phyloP scores from a whole-genome alignment of 2,888 invertebrate genomes.

The Ctena decussata region DNA sequence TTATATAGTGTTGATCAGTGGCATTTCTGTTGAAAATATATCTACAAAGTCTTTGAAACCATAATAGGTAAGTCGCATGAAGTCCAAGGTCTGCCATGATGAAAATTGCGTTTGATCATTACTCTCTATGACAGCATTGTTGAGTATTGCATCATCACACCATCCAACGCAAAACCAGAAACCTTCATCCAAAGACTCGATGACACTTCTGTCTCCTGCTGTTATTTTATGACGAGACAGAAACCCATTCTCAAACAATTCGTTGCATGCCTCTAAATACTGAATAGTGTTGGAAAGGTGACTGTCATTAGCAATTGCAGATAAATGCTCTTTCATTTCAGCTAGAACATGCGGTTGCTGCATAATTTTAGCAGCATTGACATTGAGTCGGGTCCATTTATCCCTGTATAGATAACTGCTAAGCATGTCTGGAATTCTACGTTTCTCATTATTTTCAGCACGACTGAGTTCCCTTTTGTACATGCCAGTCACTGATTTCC shows the following conservation, averaged over 20 bases:
- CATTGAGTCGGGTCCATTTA: not conserved
- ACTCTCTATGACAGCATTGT: not conserved
- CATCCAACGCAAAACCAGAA: no score
- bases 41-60: not conserved
- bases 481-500: not conserved
- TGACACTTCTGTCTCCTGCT: no score
- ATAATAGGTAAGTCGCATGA: not conserved
- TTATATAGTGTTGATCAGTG: not conserved
- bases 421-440: not conserved
- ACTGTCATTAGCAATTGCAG: no score
- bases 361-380: no score
- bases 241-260: not conserved
- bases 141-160: not conserved
- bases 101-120: not conserved
- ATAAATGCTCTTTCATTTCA: no score
- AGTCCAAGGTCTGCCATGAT: not conserved
- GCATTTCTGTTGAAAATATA: not conserved
- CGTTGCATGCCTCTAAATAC: not conserved
- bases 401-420: not conserved
- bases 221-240: not conserved
- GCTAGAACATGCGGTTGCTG: no score
- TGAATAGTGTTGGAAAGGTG: no score
- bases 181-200: no score
- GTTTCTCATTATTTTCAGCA: not conserved
- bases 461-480: not conserved